A percentile compares a stretch with the other conserved stretches of the same genome.
Evolutionary conservation across 1,140 invertebrate species (phyloP).

Genomic region (Drosophila funebris): DNA sequence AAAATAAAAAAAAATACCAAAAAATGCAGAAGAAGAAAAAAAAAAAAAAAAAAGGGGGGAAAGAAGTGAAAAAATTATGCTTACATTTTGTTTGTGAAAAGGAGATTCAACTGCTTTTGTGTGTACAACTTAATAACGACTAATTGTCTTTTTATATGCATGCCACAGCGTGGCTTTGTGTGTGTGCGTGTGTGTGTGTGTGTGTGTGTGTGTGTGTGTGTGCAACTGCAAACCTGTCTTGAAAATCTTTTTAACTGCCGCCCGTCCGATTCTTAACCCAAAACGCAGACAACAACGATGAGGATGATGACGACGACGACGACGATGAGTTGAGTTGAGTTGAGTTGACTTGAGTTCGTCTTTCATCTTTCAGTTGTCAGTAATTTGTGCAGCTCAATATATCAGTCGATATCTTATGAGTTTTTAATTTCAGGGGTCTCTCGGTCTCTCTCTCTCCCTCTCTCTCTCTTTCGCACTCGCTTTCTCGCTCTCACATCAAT

Average conservation of each 20-base stretch:
- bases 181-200: conserved; percentile 4
- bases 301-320: background rate
- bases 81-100: conserved; percentile 18
- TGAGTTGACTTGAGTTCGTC: conserved; percentile 20
- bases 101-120: conserved; percentile 68
- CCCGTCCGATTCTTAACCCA: conserved; percentile 18
- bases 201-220: conserved; percentile 23
- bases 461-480: background rate
- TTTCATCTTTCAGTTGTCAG: conserved; percentile 81
- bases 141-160: conserved; percentile 82
- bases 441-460: background rate
- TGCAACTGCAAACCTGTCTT: conserved; percentile 67
- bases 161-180: background rate
- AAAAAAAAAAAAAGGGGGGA: conserved; percentile 13
- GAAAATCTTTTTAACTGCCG: conserved; percentile 57
- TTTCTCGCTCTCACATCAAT: conserved; percentile 63
- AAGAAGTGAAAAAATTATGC: conserved; percentile 31
- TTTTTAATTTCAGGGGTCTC: conserved; percentile 83
- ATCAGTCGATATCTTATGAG: conserved; percentile 84
- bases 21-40: background rate
- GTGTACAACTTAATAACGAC: conserved; percentile 79
- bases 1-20: background rate
- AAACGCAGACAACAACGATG: background rate
- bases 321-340: background rate
- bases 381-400: conserved; percentile 84